Percentiles rank a stretch among this genome's conserved stretches.
Conservation (phyloP, 2,888 invertebrate genomes). For the Labia minor region DNA sequence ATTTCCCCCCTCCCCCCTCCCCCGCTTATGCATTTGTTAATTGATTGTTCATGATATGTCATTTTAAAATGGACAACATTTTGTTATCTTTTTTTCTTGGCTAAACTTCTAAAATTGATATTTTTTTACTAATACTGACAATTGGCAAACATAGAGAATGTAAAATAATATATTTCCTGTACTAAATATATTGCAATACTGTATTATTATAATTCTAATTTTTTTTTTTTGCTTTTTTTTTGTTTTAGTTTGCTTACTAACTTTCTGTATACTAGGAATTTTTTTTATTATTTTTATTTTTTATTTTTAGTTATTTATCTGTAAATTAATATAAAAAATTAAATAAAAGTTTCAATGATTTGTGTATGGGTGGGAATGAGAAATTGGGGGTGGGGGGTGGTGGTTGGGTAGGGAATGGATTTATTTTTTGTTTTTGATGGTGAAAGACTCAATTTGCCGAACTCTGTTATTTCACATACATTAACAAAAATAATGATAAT, state of each 20-base stretch:
- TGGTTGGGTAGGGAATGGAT: neutral
- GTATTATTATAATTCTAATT: neutral
- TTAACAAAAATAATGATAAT: too few species aligned
- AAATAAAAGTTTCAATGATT: too few species aligned
- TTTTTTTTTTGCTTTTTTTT: neutral
- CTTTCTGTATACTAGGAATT: too few species aligned
- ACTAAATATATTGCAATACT: neutral
- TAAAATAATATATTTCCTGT: conserved; percentile 13
- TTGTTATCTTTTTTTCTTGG: neutral
- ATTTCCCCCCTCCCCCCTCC: neutral
- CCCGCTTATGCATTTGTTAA: neutral
- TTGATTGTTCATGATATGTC: conserved; percentile 13
- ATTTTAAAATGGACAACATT: neutral
- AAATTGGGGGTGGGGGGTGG: neutral
- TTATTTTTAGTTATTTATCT: too few species aligned
- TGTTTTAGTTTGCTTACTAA: too few species aligned
- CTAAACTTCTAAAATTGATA: conserved; percentile 7
- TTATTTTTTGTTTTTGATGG: neutral
- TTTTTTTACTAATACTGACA: conserved; percentile 13
- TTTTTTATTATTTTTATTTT: too few species aligned
- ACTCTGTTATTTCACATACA: too few species aligned
- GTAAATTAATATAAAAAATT: neutral
- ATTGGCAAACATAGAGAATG: conserved; percentile 13
- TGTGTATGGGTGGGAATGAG: neutral
- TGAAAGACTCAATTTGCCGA: neutral